Conservation (phyloP, 2,113 vertebrate genomes). For the Melanocharis versteri region DNA sequence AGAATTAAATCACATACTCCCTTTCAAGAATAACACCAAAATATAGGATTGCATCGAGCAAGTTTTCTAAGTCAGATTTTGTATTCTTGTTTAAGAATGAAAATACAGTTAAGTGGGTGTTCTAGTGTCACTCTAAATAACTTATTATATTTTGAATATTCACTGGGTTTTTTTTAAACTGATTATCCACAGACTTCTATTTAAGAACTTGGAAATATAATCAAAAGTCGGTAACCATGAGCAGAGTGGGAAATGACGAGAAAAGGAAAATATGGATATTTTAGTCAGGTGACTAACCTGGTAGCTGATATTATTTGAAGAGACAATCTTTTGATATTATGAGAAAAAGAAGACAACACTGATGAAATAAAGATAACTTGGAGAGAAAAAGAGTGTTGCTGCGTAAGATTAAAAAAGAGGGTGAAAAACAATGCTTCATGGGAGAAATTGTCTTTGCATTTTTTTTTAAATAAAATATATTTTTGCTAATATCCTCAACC, state of each 20-base stretch:
- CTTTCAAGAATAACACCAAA: background rate
- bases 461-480: background rate
- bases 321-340: background rate
- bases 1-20: background rate
- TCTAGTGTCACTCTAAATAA: background rate
- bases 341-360: background rate
- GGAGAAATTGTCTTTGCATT: background rate
- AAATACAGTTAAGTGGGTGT: background rate
- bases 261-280: background rate
- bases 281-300: background rate
- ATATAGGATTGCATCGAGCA: background rate
- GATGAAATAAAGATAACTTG: background rate
- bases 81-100: background rate
- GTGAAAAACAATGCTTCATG: accelerated
- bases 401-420: accelerated
- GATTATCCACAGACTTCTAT: background rate
- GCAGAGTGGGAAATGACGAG: background rate
- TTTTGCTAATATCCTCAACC: background rate
- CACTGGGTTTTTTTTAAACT: background rate
- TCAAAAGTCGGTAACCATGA: background rate
- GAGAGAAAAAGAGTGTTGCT: background rate
- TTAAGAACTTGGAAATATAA: background rate
- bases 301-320: background rate
- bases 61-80: background rate
- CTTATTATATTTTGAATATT: background rate